These are phyloP conservation scores for Rhadinocentrus ornatus DNA, from an alignment of 2,797 vertebrate genomes.

Conservation along the genomic window DNA sequence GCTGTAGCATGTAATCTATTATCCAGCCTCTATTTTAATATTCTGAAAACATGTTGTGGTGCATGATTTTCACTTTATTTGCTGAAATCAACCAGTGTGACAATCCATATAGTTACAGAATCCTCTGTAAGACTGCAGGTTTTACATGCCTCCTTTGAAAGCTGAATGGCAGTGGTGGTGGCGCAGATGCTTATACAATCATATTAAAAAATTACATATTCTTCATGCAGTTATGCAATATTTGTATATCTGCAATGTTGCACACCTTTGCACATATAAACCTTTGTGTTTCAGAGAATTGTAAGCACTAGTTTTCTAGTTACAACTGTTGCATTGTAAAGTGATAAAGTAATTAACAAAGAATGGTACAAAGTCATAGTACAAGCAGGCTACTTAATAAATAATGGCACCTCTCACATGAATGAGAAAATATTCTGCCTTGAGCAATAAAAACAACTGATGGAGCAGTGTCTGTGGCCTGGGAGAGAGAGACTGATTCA, in stretches of 20 bases:
- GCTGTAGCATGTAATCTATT: background rate
- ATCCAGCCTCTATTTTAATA: background rate
- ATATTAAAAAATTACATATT: no score
- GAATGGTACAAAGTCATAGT: background rate
- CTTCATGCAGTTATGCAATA: background rate
- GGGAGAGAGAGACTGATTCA: background rate
- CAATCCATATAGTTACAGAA: no score
- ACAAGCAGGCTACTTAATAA: background rate
- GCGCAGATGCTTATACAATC: no score
- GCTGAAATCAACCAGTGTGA: no score
- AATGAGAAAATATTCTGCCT: constrained; percentile 1
- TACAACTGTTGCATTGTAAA: background rate
- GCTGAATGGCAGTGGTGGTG: no score
- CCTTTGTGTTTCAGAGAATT: background rate
- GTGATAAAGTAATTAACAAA: background rate
- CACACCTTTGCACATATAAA: background rate
- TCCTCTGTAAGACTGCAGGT: no score
- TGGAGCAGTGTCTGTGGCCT: background rate
- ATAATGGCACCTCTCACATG: background rate
- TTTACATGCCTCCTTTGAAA: no score
- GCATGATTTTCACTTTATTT: no score
- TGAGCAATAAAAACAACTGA: background rate
- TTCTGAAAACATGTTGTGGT: background rate
- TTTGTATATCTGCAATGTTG: background rate
- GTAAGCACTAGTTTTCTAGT: background rate